Evolutionary conservation across 2,888 invertebrate genomes (phyloP).

Genomic region (Heteromyza rotundicornis): DNA sequence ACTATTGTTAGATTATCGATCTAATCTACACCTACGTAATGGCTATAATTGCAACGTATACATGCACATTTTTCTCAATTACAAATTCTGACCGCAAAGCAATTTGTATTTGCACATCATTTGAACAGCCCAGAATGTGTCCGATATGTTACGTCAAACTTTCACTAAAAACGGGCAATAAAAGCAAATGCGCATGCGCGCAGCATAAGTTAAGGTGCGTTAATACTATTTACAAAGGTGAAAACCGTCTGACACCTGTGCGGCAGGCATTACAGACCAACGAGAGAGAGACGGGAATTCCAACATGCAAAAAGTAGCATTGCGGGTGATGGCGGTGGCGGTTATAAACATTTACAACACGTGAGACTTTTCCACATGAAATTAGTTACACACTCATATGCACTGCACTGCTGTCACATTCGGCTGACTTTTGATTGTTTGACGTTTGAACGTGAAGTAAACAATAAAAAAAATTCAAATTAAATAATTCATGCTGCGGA

Average conservation of each 20-base stretch:
- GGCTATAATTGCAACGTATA: no score
- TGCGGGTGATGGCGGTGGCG: no score
- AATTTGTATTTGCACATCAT: no score
- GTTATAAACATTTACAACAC: background rate
- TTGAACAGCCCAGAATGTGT: conserved; percentile 7
- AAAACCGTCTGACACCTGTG: background rate
- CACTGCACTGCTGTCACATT: no score
- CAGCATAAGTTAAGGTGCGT: background rate
- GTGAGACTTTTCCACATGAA: background rate
- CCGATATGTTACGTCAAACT: conserved; percentile 16
- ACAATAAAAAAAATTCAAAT: background rate
- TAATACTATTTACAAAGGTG: background rate
- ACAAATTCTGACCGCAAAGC: no score
- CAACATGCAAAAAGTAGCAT: background rate
- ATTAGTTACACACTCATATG: no score
- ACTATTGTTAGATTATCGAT: no score
- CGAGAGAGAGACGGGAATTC: background rate
- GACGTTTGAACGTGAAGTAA: background rate
- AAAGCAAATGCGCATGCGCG: background rate
- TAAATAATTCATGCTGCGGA: background rate
- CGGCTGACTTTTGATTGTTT: background rate
- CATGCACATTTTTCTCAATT: no score
- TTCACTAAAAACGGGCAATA: conserved; percentile 6
- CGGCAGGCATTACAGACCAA: background rate
- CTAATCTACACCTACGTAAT: no score